Percentiles rank a stretch among this genome's conserved stretches.
Conservation (phyloP, 1,140 invertebrate genomes). For the Drosophila equinoxialis region DNA sequence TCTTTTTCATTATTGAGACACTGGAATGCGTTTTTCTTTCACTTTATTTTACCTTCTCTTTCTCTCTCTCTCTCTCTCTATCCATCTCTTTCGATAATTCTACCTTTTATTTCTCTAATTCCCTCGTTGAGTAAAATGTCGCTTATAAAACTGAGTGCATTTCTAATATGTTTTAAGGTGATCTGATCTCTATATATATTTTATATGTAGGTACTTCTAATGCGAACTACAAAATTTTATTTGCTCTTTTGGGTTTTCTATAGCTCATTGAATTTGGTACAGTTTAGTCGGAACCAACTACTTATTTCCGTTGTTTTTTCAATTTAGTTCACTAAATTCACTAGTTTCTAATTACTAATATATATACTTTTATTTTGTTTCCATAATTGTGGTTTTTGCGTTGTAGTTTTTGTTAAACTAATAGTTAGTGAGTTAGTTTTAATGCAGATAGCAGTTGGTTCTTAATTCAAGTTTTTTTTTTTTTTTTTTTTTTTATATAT, state of each 20-base stretch:
- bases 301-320: constrained; percentile 13
- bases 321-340: constrained; percentile 34
- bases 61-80: constrained; percentile 14
- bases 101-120: constrained; percentile 19
- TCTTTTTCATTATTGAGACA: constrained; percentile 61
- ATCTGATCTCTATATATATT: constrained; percentile 37
- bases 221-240: constrained; percentile 30
- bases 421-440: constrained; percentile 58
- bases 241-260: constrained; percentile 18
- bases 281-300: constrained; percentile 46
- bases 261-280: constrained; percentile 75
- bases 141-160: constrained; percentile 65
- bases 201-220: constrained; percentile 62
- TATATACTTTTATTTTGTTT: constrained; percentile 38
- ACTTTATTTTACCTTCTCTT: constrained; percentile 17
- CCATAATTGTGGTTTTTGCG: constrained; percentile 49
- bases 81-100: too few species aligned
- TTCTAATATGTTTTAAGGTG: constrained; percentile 28
- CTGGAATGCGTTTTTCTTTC: constrained; percentile 70
- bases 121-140: constrained; percentile 67
- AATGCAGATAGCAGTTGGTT: constrained; percentile 46
- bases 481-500: constrained; percentile 28
- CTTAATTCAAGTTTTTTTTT: constrained; percentile 41
- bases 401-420: constrained; percentile 38
- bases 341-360: constrained; percentile 24